These are phyloP conservation scores for Syrphus vitripennis DNA, from an alignment of 2,888 invertebrate genomes.

Conservation along the genomic window DNA sequence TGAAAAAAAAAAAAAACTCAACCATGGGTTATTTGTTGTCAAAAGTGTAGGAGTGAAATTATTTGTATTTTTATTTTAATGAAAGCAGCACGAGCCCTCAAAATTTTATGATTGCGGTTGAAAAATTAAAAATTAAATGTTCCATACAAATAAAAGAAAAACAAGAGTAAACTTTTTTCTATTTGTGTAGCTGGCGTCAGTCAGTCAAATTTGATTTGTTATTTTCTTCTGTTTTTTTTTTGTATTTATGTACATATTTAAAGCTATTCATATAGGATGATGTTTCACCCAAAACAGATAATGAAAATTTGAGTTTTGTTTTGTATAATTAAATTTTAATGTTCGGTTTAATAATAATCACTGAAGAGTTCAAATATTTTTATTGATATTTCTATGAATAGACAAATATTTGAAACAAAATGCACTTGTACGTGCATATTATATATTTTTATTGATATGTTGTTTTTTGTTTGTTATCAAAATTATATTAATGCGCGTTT, in stretches of 20 bases:
- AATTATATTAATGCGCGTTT: neutral
- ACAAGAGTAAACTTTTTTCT: neutral
- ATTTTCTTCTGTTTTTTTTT: neutral
- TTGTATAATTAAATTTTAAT: neutral
- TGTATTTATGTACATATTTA: neutral
- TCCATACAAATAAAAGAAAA: neutral
- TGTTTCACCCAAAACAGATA: conserved; percentile 3
- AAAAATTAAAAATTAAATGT: neutral
- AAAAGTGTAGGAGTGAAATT: conserved; percentile 1
- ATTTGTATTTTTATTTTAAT: neutral
- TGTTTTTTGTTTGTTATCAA: neutral
- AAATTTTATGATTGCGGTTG: conserved; percentile 2
- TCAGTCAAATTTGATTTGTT: neutral
- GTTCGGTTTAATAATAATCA: neutral
- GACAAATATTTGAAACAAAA: neutral
- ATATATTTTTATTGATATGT: neutral
- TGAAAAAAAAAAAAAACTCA: neutral
- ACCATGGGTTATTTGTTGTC: neutral
- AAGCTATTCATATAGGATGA: neutral
- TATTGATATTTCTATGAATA: conserved; percentile 8
- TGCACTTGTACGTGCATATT: neutral
- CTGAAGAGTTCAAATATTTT: conserved; percentile 16
- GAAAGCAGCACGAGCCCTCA: neutral
- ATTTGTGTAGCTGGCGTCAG: conserved; percentile 29
- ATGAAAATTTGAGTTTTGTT: neutral